phyloP scores from a whole-genome alignment of 2,113 vertebrate genomes.

The Dermatemys mawii region DNA sequence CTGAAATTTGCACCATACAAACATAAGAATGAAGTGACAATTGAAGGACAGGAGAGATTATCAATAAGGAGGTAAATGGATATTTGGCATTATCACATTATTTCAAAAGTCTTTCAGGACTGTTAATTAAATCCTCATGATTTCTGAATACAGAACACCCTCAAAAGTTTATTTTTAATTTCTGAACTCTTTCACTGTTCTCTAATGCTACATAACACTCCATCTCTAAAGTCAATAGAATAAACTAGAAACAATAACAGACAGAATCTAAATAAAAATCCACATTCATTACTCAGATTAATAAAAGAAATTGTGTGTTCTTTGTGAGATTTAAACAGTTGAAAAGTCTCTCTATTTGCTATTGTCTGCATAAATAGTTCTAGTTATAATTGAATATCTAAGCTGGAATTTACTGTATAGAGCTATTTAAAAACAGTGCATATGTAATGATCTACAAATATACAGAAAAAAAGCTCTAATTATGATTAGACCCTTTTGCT shows the following conservation, averaged over 20 bases:
- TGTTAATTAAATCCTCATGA: conserved; percentile 37
- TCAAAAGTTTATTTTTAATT: conserved; percentile 52
- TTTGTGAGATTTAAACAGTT: background rate
- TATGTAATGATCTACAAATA: background rate
- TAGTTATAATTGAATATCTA: background rate
- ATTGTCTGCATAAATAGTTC: conserved; percentile 10
- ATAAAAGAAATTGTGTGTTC: background rate
- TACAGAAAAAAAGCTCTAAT: background rate
- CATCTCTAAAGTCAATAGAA: background rate
- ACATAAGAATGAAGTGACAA: background rate
- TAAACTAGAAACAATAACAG: conserved; percentile 1
- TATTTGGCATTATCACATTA: conserved; percentile 21
- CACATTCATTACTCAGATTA: background rate
- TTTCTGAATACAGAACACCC: conserved; percentile 40
- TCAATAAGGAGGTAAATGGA: background rate
- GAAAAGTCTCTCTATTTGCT: background rate
- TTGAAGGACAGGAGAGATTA: background rate
- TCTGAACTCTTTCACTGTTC: conserved; percentile 40
- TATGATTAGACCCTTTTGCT: background rate
- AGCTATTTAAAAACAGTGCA: background rate
- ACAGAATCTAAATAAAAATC: background rate
- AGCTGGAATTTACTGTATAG: background rate
- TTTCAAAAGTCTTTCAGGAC: conserved; percentile 14
- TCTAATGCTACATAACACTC: background rate
- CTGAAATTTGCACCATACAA: background rate